A percentile compares a stretch with the other conserved stretches of the same genome.
Conservation (phyloP, 2,888 invertebrate genomes). For the Volucella zonaria region DNA sequence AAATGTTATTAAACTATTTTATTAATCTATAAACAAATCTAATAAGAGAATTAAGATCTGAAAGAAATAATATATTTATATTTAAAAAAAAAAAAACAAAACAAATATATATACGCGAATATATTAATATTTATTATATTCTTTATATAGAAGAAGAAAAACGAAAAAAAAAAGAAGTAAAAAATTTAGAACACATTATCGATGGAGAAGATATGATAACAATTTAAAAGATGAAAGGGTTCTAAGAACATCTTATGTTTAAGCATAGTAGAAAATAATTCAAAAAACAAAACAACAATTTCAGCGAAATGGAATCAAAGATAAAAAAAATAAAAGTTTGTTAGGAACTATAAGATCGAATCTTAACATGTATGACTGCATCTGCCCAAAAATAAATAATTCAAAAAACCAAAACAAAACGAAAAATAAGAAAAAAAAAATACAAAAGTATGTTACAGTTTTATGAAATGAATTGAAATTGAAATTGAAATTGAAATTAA, state of each 20-base stretch:
- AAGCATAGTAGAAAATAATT: slow-evolving; percentile 57
- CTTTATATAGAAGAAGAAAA: slow-evolving; percentile 65
- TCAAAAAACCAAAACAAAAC: slow-evolving; percentile 12
- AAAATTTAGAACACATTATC: slow-evolving; percentile 49
- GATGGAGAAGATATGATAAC: slow-evolving; percentile 24
- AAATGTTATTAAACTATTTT: slow-evolving; percentile 73
- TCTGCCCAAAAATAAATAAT: slow-evolving; percentile 75
- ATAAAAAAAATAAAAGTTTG: slow-evolving; percentile 56
- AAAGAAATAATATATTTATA: slow-evolving; percentile 72
- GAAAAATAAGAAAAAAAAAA: slow-evolving; percentile 15
- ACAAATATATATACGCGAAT: slow-evolving; percentile 50
- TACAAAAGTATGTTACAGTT: slow-evolving; percentile 57
- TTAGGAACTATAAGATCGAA: slow-evolving; percentile 75
- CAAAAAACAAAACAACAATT: slow-evolving; percentile 46
- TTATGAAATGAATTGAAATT: slow-evolving; percentile 42
- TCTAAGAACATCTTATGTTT: slow-evolving; percentile 62
- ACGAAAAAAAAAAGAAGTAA: slow-evolving; percentile 11
- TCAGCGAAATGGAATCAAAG: slow-evolving; percentile 57
- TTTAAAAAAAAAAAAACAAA: slow-evolving; percentile 58
- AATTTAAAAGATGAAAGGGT: slow-evolving; percentile 26
- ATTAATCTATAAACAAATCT: slow-evolving; percentile 68
- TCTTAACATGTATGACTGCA: slow-evolving; percentile 77
- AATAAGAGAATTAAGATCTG: slow-evolving; percentile 74
- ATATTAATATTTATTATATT: slow-evolving; percentile 74
- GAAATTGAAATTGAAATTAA: slow-evolving; percentile 3